Conservation (phyloP, 1,140 invertebrate genomes). For the Laodelphax striatellus region DNA sequence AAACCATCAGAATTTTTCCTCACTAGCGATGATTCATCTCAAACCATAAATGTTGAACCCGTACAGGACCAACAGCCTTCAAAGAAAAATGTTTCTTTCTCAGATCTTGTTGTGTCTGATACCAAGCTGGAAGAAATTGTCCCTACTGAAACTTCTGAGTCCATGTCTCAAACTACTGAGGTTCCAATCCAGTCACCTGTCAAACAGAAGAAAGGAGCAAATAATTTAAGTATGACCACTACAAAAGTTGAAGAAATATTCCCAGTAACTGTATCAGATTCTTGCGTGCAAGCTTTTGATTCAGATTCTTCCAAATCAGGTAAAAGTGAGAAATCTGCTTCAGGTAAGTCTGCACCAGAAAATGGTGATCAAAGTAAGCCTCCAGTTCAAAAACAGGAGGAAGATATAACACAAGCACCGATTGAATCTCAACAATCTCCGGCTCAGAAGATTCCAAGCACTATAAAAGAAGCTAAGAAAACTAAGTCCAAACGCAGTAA, state of each 20-base stretch:
- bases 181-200: not conserved
- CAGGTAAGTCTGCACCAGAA: no score
- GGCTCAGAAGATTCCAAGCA: not conserved
- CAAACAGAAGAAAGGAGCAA: not conserved
- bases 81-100: not conserved
- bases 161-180: not conserved
- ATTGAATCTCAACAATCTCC: not conserved
- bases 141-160: not conserved
- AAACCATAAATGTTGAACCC: slow-evolving; percentile 14
- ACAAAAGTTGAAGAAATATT: not conserved
- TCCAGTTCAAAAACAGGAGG: no score
- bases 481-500: not conserved
- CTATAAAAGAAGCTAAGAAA: not conserved
- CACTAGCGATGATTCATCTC: slow-evolving; percentile 22
- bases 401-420: no score
- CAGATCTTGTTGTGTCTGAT: not conserved
- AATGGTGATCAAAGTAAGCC: no score
- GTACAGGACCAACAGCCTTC: not conserved
- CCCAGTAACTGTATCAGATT: not conserved
- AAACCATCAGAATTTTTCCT: slow-evolving; percentile 26
- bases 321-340: no score
- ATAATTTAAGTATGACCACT: not conserved
- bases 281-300: not conserved
- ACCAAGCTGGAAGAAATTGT: not conserved
- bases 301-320: no score